These are phyloP conservation scores for Falco cherrug DNA, from an alignment of 2,797 vertebrate genomes.

Conservation along the genomic window DNA sequence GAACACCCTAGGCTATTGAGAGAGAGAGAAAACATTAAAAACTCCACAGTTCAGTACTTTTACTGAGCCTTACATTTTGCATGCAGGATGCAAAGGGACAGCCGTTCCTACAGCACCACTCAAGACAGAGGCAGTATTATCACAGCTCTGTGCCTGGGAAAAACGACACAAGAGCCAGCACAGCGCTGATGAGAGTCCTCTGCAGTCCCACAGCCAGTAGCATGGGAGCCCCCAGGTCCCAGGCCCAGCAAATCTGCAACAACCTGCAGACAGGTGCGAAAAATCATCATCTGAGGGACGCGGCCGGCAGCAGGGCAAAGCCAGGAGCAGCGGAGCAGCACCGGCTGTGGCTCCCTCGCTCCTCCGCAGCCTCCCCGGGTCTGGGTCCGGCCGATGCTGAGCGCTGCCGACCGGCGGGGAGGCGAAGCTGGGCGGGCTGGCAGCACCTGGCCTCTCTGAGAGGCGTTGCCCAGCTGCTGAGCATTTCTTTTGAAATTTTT, in stretches of 20 bases:
- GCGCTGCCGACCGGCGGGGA: not conserved
- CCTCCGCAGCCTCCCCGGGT: not conserved
- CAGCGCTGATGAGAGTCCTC: accelerated
- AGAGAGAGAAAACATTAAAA: not conserved
- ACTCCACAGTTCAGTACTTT: not conserved
- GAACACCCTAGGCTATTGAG: not conserved
- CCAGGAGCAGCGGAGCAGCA: not conserved
- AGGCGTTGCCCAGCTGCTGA: not conserved
- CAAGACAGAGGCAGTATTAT: not conserved
- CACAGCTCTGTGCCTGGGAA: not conserved
- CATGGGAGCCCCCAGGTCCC: not conserved
- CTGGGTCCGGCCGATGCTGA: accelerated
- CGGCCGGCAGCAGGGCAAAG: not conserved
- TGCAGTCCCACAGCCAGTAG: not conserved
- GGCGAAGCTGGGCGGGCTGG: not conserved
- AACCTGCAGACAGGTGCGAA: not conserved
- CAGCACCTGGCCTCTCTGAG: not conserved
- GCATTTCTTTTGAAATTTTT: not conserved
- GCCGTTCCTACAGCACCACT: not conserved
- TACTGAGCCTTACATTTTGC: not conserved
- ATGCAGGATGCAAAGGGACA: not conserved
- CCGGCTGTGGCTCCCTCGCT: not conserved
- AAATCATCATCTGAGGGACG: not conserved
- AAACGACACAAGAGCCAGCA: not conserved
- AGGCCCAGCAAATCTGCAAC: not conserved